These are phyloP conservation scores for Acanthopleura granulata DNA, from an alignment of 2,888 invertebrate species.

Conservation along the genomic window DNA sequence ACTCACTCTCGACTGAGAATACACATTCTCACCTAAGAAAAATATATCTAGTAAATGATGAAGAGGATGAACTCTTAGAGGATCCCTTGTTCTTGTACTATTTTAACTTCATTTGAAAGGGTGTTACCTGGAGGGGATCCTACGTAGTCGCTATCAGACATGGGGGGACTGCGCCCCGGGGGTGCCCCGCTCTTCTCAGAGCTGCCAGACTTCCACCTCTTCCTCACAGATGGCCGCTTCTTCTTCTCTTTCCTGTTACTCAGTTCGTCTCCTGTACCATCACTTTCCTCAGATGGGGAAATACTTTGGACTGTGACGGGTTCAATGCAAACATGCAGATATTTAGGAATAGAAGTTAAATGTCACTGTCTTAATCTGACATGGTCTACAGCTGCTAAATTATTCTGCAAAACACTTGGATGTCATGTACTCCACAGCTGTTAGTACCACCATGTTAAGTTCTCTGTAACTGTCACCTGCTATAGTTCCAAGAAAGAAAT, in stretches of 20 bases:
- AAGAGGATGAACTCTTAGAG: no score
- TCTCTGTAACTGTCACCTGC: no score
- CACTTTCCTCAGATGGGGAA: slow-evolving; percentile 71
- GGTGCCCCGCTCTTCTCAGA: slow-evolving; percentile 30
- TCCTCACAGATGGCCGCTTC: slow-evolving; percentile 42
- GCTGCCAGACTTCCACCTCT: slow-evolving; percentile 27
- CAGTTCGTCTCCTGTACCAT: slow-evolving; percentile 69
- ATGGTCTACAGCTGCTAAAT: no score
- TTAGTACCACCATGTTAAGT: no score
- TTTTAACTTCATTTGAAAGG: no score
- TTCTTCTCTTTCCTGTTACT: slow-evolving; percentile 38
- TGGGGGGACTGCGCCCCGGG: slow-evolving; percentile 43
- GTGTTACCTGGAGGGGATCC: slow-evolving; percentile 37
- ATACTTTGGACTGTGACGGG: slow-evolving; percentile 57
- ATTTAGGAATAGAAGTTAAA: neutral
- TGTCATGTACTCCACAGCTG: no score
- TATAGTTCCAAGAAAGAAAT: no score
- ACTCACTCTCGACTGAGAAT: no score
- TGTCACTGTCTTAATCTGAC: neutral
- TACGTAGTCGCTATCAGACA: slow-evolving; percentile 49
- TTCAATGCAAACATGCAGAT: neutral
- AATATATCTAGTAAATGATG: no score
- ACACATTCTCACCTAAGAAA: no score
- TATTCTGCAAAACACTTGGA: no score
- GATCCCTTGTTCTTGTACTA: no score